These are phyloP conservation scores for Eulimnadia texana DNA, from an alignment of 1,140 invertebrate genomes.

Conservation along the genomic window DNA sequence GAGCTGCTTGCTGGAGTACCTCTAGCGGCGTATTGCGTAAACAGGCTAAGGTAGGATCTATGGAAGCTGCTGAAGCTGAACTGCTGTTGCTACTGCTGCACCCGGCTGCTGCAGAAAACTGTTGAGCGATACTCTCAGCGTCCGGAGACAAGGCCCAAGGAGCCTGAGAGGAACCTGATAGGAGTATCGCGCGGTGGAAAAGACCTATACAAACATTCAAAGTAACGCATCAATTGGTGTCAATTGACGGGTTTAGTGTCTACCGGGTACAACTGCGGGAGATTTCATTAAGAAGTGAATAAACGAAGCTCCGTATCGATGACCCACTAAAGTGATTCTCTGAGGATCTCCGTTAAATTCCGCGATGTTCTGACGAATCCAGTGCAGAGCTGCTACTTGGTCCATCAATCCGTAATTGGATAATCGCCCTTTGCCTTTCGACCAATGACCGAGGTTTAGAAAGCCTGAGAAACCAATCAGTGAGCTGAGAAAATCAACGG, in stretches of 20 bases:
- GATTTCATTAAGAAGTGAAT: constrained; percentile 88
- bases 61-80: constrained; percentile 41
- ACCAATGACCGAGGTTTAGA: constrained; percentile 66
- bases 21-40: constrained; percentile 53
- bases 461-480: constrained; percentile 43
- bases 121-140: constrained; percentile 66
- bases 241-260: constrained; percentile 24
- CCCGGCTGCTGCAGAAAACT: constrained; percentile 68
- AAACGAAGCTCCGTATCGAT: constrained; percentile 85
- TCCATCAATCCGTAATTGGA: constrained; percentile 90
- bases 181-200: constrained; percentile 76
- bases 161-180: constrained; percentile 82
- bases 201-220: constrained; percentile 42
- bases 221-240: constrained; percentile 37
- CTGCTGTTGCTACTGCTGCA: constrained; percentile 34
- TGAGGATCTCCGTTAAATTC: constrained; percentile 48
- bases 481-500: not conserved
- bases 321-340: constrained; percentile 84
- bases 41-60: constrained; percentile 66
- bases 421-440: constrained; percentile 56
- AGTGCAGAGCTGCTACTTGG: constrained; percentile 76
- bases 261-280: constrained; percentile 79
- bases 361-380: constrained; percentile 82
- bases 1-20: constrained; percentile 47
- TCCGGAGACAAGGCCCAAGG: constrained; percentile 87